Evolutionary conservation across 2,113 vertebrate genomes (phyloP), one percentile per base, ranked within the genome.

Genomic region (Epinephelus lanceolatus): DNA sequence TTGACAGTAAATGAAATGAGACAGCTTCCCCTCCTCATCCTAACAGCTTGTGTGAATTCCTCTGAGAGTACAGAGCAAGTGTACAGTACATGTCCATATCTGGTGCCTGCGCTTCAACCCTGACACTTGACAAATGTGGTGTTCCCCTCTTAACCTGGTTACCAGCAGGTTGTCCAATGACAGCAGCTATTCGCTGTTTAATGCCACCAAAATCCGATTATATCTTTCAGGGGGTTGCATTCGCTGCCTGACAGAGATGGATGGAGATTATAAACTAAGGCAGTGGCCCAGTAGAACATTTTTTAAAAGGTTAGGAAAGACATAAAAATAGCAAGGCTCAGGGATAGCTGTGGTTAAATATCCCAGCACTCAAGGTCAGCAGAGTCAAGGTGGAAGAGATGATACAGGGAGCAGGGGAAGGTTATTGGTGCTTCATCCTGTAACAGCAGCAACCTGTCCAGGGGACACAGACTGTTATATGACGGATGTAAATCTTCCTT

Each of bases 121-220:
- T 93, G 93, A 95, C 95, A 95, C 92, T 88, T 95, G 94, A 95
- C 90, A 94, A 94, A 95, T 92, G 91, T 61, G 73, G 61, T 13
- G 78, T 70, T 86, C 68, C 63, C 76, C 83, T 86, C 79, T 88
- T 92, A 94, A 94, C 92, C 90, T 90, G 92, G 94, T 95, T 94
- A 94, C 90, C 80, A 76, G 52, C 71, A 60, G 83, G 88, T 91
- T 85, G 84, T 81, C 90, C 88, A 75, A 84, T 90, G 87, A 89
- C 85, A 84, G 80, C 76, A 80, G 90, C 68, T 87, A 90, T 93
- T 93, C 88, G 85, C 94, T 90, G 80, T 89, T 95, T 94, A 93
- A 94, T 93, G 83, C 91, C 87, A 69, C 85, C 85, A 69, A 90
- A 94, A 96, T 94, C 88, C 80, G 93, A 95, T 96, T 95, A 95